phyloP scores from a whole-genome alignment of 2,888 invertebrate species.

The Tetragnatha montana region DNA sequence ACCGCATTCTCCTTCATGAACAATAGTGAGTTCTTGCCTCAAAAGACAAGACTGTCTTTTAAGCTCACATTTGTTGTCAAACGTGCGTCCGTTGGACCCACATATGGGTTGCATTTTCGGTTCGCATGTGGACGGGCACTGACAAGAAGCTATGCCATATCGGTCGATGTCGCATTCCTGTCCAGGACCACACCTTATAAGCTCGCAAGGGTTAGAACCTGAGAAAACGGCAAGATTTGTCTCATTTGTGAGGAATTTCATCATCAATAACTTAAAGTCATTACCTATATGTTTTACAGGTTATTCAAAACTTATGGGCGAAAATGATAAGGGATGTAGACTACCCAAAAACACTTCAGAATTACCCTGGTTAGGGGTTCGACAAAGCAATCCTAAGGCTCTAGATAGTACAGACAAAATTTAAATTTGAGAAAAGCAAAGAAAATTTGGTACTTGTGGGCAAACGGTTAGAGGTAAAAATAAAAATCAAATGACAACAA shows the following conservation, averaged over 20 bases:
- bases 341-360: neutral
- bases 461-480: no score
- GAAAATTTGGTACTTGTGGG: no score
- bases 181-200: slow-evolving; percentile 85
- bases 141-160: slow-evolving; percentile 88
- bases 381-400: no score
- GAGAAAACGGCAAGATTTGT: slow-evolving; percentile 71
- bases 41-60: slow-evolving; percentile 78
- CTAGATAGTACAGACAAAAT: no score
- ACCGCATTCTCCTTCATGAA: slow-evolving; percentile 84
- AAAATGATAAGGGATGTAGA: neutral
- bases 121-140: slow-evolving; percentile 87
- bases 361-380: neutral
- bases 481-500: no score
- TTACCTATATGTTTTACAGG: no score
- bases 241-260: no score
- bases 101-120: slow-evolving; percentile 78
- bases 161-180: slow-evolving; percentile 89
- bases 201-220: slow-evolving; percentile 91
- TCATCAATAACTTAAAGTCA: no score
- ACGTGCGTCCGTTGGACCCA: slow-evolving; percentile 78
- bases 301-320: neutral
- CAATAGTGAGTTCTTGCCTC: slow-evolving; percentile 78
- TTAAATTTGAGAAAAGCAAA: no score
- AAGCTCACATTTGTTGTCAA: slow-evolving; percentile 78